Base-by-base conservation (phyloP, 2,888 invertebrate species). In the Cerceris ruficornis region DNA sequence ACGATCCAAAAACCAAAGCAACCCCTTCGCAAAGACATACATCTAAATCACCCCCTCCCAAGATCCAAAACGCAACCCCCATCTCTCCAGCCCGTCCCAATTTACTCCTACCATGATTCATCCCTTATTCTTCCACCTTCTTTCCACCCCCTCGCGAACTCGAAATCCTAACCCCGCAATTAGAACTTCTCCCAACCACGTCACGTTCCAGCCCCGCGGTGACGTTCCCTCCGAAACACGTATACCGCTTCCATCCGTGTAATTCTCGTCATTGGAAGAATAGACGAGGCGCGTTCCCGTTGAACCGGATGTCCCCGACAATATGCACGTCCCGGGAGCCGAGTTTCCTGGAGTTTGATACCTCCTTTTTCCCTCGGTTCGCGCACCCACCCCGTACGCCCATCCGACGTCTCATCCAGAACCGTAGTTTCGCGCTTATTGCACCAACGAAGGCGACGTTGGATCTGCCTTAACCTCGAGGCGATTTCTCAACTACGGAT, bases 401-500 rank as follows among this genome's bases (percentile, higher is more conserved):
- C 54, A 15, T 7, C 7, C 54, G 7, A 7, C 8, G 14, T n/a
- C 15, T 15, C 57, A 13, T n/a, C 13, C 9, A 28, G 13, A 28
- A 14, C 28, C 39, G 65, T 17, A 75, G 75, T 77, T 77, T 66
- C 71, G 65, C 75, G 68, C 71, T 78, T 75, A 75, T 78, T 71
- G 71, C 59, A 62, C 72, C 69, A 74, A 77, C 75, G 79, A 74
- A 60, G 59, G 69, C 65, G 69, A 70, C 68, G 68, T 55, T 70
- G 60, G 67, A 61, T 59, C 61, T 76, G 64, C 65, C 60, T 71
- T 65, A 55, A 54, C 66, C 84, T 79, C 55, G 64, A 55, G 76
- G 78, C 82, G 72, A 73, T 79, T 75, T 58, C 66, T 66, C 77
- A 80, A 80, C 74, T 75, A 57, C 67, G 71, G 75, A 82, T 80